Base-by-base conservation (phyloP, 2,888 invertebrate genomes). In the Lithophane ornitopus region DNA sequence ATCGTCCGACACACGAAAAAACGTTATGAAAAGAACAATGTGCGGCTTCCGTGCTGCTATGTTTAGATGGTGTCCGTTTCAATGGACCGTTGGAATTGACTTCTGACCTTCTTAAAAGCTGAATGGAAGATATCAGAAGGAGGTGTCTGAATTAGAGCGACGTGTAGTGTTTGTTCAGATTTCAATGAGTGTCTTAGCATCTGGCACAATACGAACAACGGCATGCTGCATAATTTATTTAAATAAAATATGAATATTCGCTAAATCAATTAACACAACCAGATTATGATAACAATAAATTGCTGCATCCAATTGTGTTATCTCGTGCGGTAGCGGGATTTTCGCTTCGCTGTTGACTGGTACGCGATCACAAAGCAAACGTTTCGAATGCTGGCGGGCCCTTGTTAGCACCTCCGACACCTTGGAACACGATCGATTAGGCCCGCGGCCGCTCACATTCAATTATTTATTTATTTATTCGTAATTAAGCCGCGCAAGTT, bases 381-480 rank as follows among this genome's bases (percentile, higher is more conserved):
- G 78, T 70, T 79, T 81, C 80, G 85, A 78, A 75, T 82, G 85
- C 87, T 88, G 85, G 85, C 86, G 89, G 91, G 91, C 89, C 91
- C 96, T 96, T 96, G 96, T 96, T 96, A 96, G 93, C 96, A 95
- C 96, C 95, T 96, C 91, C 88, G 89, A 93, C 93, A 92, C 92
- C 91, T 92, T 81, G 79, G 88, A 87, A 91, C 89, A 90, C 92
- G 95, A 95, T 95, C 96, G 95, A 95, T 96, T 96, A 95, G 92
- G 95, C 96, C 96, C 94, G 93, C 94, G 96, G 96, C 96, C 94
- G 94, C 94, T 95, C 95, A 95, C 95, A 95, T 96, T 96, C 96
- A 96, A 96, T 97, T 96, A 97, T 96, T 96, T 96, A 96, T 96
- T 96, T 96, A 96, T 96, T 96, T 96, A 96, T 97, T 96, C 96